phyloP scores from a whole-genome alignment of 1,140 invertebrate species.

The Drosophila ironensis region DNA sequence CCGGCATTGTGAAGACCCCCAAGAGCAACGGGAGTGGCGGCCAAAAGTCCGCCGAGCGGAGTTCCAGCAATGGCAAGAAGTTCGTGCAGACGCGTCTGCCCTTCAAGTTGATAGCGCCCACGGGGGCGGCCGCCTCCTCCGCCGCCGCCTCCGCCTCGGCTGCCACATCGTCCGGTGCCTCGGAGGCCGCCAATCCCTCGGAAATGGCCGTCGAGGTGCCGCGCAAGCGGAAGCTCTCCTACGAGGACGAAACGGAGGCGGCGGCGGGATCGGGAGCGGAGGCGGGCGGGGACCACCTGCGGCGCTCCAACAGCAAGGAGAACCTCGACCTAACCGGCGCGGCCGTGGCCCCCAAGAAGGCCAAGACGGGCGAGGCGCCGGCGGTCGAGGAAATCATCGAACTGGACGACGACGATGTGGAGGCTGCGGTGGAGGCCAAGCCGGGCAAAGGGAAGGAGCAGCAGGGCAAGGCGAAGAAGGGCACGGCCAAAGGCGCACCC shows the following conservation, averaged over 20 bases:
- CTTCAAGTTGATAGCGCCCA: conserved; percentile 71
- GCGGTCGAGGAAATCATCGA: conserved; percentile 38
- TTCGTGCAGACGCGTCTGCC: conserved; percentile 81
- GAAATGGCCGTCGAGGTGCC: conserved; percentile 15
- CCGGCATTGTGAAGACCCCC: conserved; percentile 61
- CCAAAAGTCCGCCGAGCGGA: conserved; percentile 45
- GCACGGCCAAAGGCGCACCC: neutral
- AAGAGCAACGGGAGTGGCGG: conserved; percentile 12
- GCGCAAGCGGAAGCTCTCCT: conserved; percentile 72
- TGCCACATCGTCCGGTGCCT: neutral
- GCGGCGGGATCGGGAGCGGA: conserved; percentile 36
- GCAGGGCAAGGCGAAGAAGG: neutral
- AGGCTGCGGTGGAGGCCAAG: neutral
- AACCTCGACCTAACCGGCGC: conserved; percentile 28
- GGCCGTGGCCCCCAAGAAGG: conserved; percentile 38
- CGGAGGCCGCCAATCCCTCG: neutral
- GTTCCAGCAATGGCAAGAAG: conserved; percentile 69
- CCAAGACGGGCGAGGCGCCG: conserved; percentile 18
- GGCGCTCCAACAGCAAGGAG: conserved; percentile 62
- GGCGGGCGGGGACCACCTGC: conserved; percentile 36
- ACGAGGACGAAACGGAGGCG: conserved; percentile 11
- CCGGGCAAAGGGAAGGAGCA: neutral
- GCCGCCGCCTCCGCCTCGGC: neutral
- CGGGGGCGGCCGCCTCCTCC: conserved; percentile 4
- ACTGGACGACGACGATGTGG: conserved; percentile 24